Evolutionary conservation across 2,113 vertebrate species (phyloP).

Genomic region (Thunnus maccoyii): DNA sequence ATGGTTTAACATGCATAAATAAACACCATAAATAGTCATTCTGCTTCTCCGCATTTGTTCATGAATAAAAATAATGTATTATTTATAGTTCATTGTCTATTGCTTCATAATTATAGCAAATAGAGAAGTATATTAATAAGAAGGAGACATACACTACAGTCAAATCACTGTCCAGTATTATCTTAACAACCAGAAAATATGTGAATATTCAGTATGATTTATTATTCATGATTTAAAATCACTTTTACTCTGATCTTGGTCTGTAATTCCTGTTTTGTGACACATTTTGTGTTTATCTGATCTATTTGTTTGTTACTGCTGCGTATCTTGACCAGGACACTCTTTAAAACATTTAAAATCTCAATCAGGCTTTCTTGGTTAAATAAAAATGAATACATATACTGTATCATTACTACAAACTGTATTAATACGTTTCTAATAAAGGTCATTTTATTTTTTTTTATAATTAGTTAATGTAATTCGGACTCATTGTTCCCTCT

Average conservation of each 20-base stretch:
- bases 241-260: neutral
- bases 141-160: neutral
- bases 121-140: neutral
- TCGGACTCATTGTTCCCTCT: too few species aligned
- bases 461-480: neutral
- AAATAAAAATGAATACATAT: neutral
- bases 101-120: neutral
- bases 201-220: neutral
- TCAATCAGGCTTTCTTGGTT: neutral
- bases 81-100: neutral
- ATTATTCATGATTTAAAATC: neutral
- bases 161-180: neutral
- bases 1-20: neutral
- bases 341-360: neutral
- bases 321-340: neutral
- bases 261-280: neutral
- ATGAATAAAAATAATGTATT: neutral
- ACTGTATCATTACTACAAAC: neutral
- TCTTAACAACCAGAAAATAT: neutral
- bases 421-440: neutral
- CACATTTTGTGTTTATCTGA: neutral
- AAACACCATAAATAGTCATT: neutral
- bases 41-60: neutral
- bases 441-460: neutral
- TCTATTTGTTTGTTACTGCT: neutral